Evolutionary conservation across 2,888 invertebrate genomes (phyloP), one percentile per base, ranked within the genome.

Genomic region (Globia sparganii): DNA sequence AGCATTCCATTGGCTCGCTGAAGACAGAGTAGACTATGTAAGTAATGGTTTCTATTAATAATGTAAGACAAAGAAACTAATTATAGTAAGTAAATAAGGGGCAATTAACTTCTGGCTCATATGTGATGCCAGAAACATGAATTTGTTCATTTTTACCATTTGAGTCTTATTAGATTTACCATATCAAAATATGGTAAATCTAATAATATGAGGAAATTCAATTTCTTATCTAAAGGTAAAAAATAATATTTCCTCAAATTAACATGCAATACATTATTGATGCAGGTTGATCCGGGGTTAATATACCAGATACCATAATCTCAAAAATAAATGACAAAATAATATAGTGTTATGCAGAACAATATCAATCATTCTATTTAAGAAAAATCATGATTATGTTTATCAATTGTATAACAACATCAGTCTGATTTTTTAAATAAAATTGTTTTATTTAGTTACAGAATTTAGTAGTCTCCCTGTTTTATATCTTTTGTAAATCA

Each of bases 1-100:
- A 97, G 99, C 99, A 93, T 99, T 99, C 97, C 99, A 99, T 97
- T 99, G 99, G 99, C 97, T 99, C 61, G 99, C 99, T 31, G 99
- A 99, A 96, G 99, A 99, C 93, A 97, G 99, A 92, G 99, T 99
- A 56, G 99, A 99, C 96, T 99, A 99, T 97, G 99, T 99, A 97
- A 98, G 99, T 97, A 91, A 72, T 79, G n/a, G 40, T 56, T 72
- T 72, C 75, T 84, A 84, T 76, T 66, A 75, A 83, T 83, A 74
- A 64, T 70, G 9, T 49, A 31, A 74, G 15, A 88, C 77, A 86
- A 84, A 81, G 77, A 78, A 77, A 65, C 49, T 76, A 77, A 79
- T 80, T 75, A 62, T 72, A 74, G 53, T 13, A 49, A 59, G 31
- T 70, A 83, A 75, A 78, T 80, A 72, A 25, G 4, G 25, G 28